phyloP scores from a whole-genome alignment of 2,797 vertebrate genomes.

The Catostomus latipinnis region DNA sequence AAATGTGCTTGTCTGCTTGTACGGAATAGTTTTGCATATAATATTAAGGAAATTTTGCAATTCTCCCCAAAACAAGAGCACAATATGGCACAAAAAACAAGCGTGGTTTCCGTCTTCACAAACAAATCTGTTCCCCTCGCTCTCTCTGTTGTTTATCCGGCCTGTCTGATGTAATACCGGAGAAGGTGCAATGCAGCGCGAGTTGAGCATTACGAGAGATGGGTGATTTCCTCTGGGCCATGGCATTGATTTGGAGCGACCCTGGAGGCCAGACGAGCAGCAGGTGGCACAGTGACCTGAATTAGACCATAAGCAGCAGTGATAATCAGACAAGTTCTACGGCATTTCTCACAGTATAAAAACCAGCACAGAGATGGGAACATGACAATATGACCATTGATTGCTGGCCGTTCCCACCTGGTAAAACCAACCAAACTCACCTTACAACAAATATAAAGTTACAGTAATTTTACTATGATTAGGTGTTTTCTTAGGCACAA shows the following conservation, averaged over 20 bases:
- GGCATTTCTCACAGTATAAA: constrained; percentile 26
- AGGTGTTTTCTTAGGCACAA: neutral
- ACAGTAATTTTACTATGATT: too few species aligned
- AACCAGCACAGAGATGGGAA: constrained; percentile 1
- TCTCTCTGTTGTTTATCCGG: constrained; percentile 2
- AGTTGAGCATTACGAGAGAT: constrained; percentile 60
- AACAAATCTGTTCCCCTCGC: constrained; percentile 11
- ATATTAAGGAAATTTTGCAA: constrained; percentile 9
- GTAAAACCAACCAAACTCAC: neutral
- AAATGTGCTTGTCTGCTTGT: constrained; percentile 30
- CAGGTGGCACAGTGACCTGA: constrained; percentile 73
- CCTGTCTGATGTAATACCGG: constrained; percentile 53
- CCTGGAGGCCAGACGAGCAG: constrained; percentile 65
- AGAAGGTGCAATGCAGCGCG: constrained; percentile 53
- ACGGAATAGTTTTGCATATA: constrained; percentile 28
- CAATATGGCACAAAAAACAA: constrained; percentile 35
- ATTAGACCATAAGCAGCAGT: constrained; percentile 68
- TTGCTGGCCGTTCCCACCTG: constrained; percentile 6
- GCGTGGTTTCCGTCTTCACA: constrained; percentile 22
- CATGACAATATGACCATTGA: neutral
- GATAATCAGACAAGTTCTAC: constrained; percentile 64
- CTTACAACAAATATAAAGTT: neutral
- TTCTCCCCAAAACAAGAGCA: constrained; percentile 16
- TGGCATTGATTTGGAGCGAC: constrained; percentile 73
- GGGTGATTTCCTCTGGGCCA: constrained; percentile 73